Evolutionary conservation across 2,888 invertebrate species (phyloP).

Genomic region (Macaria liturata): DNA sequence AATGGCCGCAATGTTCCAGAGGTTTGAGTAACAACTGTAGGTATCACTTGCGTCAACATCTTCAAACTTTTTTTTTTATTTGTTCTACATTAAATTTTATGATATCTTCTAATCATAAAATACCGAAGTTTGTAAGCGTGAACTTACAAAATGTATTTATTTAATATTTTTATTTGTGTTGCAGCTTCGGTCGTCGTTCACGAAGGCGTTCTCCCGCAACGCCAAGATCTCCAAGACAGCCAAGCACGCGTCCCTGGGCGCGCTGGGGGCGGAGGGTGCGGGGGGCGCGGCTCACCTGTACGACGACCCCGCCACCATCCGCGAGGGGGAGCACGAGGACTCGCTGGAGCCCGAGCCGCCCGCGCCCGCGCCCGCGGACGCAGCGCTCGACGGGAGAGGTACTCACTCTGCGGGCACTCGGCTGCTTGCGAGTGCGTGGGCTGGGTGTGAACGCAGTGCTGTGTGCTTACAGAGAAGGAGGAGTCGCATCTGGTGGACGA

Average conservation of each 20-base stretch:
- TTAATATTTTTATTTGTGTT: constrained; percentile 31
- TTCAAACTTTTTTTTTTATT: no score
- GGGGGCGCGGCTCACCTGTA: constrained; percentile 75
- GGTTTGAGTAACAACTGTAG: no score
- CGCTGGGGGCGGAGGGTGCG: constrained; percentile 80
- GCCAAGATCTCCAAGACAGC: constrained; percentile 90
- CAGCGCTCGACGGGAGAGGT: no score
- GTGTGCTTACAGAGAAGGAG: constrained; percentile 70
- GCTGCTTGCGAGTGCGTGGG: no score
- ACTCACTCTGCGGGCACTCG: no score
- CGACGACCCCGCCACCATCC: constrained; percentile 79
- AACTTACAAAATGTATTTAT: no score
- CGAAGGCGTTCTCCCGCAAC: constrained; percentile 96
- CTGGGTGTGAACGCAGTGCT: no score
- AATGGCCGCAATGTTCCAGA: no score
- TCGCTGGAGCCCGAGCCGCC: constrained; percentile 69
- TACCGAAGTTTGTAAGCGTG: no score
- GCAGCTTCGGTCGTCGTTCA: constrained; percentile 96
- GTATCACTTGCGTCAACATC: no score
- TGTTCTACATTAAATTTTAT: no score
- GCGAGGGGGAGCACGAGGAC: constrained; percentile 79
- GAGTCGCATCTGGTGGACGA: constrained; percentile 86
- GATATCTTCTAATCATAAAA: no score
- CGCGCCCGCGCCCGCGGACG: constrained; percentile 52
- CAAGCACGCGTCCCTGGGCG: constrained; percentile 79